Percentiles rank a stretch among this genome's conserved stretches.
Evolutionary conservation across 2,888 invertebrate genomes (phyloP).

Genomic region (Omphaloscelis lunosa): DNA sequence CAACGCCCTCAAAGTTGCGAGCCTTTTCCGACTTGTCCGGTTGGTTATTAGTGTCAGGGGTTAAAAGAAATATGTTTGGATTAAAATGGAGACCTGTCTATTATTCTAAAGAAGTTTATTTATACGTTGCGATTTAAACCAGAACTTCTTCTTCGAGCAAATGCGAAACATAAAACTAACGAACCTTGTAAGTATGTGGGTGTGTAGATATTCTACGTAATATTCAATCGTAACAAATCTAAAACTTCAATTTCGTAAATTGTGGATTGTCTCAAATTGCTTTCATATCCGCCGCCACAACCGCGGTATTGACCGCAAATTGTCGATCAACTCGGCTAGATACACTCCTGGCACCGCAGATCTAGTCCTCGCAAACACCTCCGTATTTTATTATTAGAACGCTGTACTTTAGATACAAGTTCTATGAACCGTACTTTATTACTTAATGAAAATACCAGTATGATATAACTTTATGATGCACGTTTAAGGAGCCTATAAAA

Average conservation of each 20-base stretch:
- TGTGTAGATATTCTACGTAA: neutral
- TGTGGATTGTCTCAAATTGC: conserved; percentile 74
- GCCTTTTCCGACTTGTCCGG: conserved; percentile 45
- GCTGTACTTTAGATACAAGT: conserved; percentile 59
- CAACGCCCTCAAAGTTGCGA: conserved; percentile 55
- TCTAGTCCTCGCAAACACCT: conserved; percentile 59
- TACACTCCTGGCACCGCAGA: conserved; percentile 54
- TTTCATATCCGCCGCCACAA: conserved; percentile 76
- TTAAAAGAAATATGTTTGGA: conserved; percentile 48
- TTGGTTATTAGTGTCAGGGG: conserved; percentile 54
- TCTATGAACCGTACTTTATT: conserved; percentile 65
- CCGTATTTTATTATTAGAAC: conserved; percentile 66
- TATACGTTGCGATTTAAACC: neutral
- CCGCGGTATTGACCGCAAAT: conserved; percentile 76
- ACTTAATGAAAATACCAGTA: conserved; percentile 58
- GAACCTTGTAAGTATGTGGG: neutral
- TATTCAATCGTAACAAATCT: conserved; percentile 32
- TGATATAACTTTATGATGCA: conserved; percentile 52
- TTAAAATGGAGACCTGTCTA: conserved; percentile 15
- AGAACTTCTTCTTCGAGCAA: neutral
- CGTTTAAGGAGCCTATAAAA: conserved; percentile 41
- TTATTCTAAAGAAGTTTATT: conserved; percentile 4
- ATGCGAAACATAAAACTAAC: neutral
- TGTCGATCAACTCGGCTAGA: conserved; percentile 67
- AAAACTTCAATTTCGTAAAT: conserved; percentile 54